Base-by-base conservation (phyloP, 2,888 invertebrate species). In the Zonitis immaculata region DNA sequence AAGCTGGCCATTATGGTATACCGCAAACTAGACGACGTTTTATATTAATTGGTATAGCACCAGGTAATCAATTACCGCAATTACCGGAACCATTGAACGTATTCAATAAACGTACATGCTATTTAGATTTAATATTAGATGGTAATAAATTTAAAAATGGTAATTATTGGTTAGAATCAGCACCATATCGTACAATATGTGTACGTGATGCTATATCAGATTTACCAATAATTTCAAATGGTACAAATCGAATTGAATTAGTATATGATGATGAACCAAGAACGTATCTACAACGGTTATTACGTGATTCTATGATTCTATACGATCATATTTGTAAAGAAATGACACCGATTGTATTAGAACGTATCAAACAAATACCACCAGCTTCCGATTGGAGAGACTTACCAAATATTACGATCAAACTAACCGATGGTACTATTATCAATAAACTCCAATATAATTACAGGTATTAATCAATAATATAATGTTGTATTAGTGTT, bases 361-460 rank as follows among this genome's bases (percentile, higher is more conserved):
- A 88, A 0, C 80, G 92, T 50, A 90, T 93, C 68, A 76, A 80
- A 18, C 80, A 88, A 57, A 84, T 93, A 51, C 92, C 92, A 2
- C 82, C 85, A 0, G 91, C 90, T 1, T 85, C 89, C 0, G 92
- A 93, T 72, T 93, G 93, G 93, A 79, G 92, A 42, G 91, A 91
- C 73, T 77, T 93, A 20, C 92, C 93, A 1, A 93, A 93, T 68
- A 81, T 88, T 54, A 81, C 81, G 3, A 81, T 89, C 0, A 74
- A 80, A 27, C 76, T 92, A 18, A 81, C 81, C 1, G 89, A 91
- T 73, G 89, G 89, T 53, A 85, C 80, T 8, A 82, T 79, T 61
- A 76, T 83, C 1, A 82, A 82, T 52, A 80, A 82, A 72, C 73
- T 87, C 78, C 53, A 63, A 54, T 75, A 75, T 62, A 65, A 66